Evolutionary conservation across 2,113 vertebrate species (phyloP), one percentile per base, ranked within the genome.

Genomic region (Grallaria varia): DNA sequence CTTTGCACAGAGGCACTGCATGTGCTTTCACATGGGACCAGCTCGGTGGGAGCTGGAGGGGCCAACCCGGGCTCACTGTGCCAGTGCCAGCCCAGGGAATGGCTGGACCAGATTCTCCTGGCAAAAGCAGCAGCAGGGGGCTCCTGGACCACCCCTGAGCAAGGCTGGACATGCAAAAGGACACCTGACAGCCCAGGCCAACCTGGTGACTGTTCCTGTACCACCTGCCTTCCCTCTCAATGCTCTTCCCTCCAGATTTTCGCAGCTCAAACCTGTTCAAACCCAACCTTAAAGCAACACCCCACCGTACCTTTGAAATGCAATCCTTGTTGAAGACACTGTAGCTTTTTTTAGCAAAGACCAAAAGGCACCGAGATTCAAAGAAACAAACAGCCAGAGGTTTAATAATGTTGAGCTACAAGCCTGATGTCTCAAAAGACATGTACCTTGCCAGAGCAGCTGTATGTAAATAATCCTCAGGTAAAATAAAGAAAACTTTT

Each of bases 11-110:
- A 50, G 73, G 58, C 37, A 20, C 25, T 64, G 6, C 42, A 20
- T 12, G 27, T 24, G 52, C 53, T 64, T 56, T 40, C n/a, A 55
- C 4, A 0, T 7, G 6, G 10, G 16, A 31, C n/a, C 42, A 40
- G 44, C 53, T 72, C 0, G 2, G 11, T 0, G 4, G 19, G 33
- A 31, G 47, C 19, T 37, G 40, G 22, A 0, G 12, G 27, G 18
- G 37, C n/a, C n/a, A n/a, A n/a, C n/a, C n/a, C n/a, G n/a, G n/a
- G n/a, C n/a, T n/a, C n/a, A n/a, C n/a, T n/a, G n/a, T n/a, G n/a
- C 19, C 59, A 74, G 13, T 35, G 52, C 28, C 72, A 75, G 53
- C 68, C 63, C 58, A 50, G 25, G 35, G 73, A 58, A 22, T 0
- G 1, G 12, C 64, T 24, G 28, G 42, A 11, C 4, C 31, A 22